Evolutionary conservation across 2,113 vertebrate genomes (phyloP), one percentile per base, ranked within the genome.

Genomic region (Colaptes auratus): DNA sequence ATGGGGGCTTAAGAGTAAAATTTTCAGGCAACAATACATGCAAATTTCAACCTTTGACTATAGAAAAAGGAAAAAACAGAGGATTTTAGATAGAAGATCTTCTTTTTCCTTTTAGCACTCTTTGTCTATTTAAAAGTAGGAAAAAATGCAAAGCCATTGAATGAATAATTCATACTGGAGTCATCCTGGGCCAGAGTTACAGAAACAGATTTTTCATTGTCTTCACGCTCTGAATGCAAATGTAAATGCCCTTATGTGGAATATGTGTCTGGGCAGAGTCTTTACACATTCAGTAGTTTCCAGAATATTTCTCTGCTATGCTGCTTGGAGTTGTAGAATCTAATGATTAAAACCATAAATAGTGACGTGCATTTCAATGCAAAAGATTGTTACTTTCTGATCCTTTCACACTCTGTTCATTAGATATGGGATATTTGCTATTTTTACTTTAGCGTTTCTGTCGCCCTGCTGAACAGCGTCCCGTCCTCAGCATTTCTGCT

Each of bases 101-200:
- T 60, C 8, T 83, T 81, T 89, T 64, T 82, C 39, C 53, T 90
- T 84, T 84, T 78, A 58, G 5, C 36, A 64, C 3, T 75, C 4
- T 30, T 50, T 73, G 19, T 85, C 67, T 77, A 33, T 61, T 81
- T 81, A 78, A 84, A 90, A 86, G 11, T 30, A 86, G 24, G 64
- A 92, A 90, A n/a, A 94, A 83, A 36, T 60, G 18, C 53, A 86
- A 93, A 96, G 12, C 8, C 6, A 12, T 21, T 64, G 10, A 7
- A 67, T 93, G 61, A 92, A 89, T 92, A 84, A 89, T 90, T 90
- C 81, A 86, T 60, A 56, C 6, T 21, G 9, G 88, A 75, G n/a
- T 55, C 42, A 60, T 74, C 31, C 31, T 24, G 12, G 24, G 24
- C n/a, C n/a, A 60, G 44, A 59, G 65, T 60, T 70, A 70, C 30